Evolutionary conservation across 2,888 invertebrate species (phyloP).

Genomic region (Diarsia dahlii): DNA sequence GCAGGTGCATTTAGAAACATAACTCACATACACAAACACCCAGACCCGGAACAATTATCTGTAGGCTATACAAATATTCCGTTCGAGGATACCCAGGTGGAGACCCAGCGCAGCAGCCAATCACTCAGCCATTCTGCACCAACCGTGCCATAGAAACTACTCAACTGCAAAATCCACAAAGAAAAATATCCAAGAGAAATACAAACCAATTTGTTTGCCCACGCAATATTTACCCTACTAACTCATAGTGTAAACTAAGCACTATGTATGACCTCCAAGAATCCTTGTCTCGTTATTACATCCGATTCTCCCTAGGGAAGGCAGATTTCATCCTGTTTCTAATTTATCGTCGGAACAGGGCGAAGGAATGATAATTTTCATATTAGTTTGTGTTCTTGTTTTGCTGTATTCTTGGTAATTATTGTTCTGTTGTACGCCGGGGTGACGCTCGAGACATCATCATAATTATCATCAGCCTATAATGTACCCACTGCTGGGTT

Average conservation of each 20-base stretch:
- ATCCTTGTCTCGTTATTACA: constrained; percentile 49
- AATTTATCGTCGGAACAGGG: constrained; percentile 56
- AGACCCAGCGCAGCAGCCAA: no score
- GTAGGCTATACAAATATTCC: no score
- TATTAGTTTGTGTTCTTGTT: constrained; percentile 45
- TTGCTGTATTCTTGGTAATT: constrained; percentile 23
- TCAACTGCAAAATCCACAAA: background rate
- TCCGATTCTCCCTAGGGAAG: constrained; percentile 56
- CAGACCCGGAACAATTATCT: no score
- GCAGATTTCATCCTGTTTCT: constrained; percentile 54
- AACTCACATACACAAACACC: no score
- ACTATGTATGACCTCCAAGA: constrained; percentile 39
- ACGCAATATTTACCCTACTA: constrained; percentile 1
- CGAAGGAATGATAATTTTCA: constrained; percentile 52
- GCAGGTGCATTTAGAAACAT: no score
- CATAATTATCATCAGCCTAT: no score
- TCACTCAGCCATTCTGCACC: no score
- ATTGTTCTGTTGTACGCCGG: no score
- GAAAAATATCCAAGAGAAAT: background rate
- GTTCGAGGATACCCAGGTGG: no score
- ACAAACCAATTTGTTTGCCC: background rate
- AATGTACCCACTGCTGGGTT: no score
- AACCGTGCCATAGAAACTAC: no score
- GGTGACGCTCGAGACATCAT: no score
- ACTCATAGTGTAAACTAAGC: constrained; percentile 30